Evolutionary conservation across 2,888 invertebrate species (phyloP).

Genomic region (Oscheius onirici): DNA sequence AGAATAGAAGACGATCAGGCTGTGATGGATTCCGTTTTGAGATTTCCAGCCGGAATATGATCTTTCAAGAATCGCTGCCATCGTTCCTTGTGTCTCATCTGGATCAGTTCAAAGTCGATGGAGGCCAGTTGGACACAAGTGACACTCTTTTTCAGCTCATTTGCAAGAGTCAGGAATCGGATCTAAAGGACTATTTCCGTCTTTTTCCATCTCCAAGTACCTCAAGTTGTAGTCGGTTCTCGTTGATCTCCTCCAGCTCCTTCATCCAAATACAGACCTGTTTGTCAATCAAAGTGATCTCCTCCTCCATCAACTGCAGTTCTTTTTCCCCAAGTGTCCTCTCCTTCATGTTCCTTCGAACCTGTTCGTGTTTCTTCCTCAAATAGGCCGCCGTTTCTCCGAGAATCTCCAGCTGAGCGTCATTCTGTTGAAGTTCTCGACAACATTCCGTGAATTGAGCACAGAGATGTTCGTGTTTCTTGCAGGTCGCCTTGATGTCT

Average conservation of each 20-base stretch:
- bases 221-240: slow-evolving; percentile 62
- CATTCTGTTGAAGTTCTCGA: slow-evolving; percentile 51
- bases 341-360: slow-evolving; percentile 54
- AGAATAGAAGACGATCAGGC: slow-evolving; percentile 7
- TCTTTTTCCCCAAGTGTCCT: slow-evolving; percentile 30
- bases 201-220: slow-evolving; percentile 33
- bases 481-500: slow-evolving; percentile 52
- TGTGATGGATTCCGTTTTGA: slow-evolving; percentile 14
- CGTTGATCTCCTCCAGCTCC: slow-evolving; percentile 67
- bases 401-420: slow-evolving; percentile 66
- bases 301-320: slow-evolving; percentile 43
- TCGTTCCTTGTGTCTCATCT: slow-evolving; percentile 58
- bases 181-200: slow-evolving; percentile 42
- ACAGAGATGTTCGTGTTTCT: slow-evolving; percentile 55
- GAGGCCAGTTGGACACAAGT: slow-evolving; percentile 67
- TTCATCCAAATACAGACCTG: slow-evolving; percentile 67
- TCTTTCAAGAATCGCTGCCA: slow-evolving; percentile 39
- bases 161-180: slow-evolving; percentile 60
- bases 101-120: slow-evolving; percentile 65
- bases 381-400: slow-evolving; percentile 63
- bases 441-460: slow-evolving; percentile 45
- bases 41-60: slow-evolving; percentile 22
- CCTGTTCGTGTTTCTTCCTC: slow-evolving; percentile 59
- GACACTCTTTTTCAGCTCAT: slow-evolving; percentile 64
- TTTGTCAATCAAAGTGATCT: slow-evolving; percentile 48